phyloP scores from a whole-genome alignment of 2,113 vertebrate genomes.

The Malurus alboscapulatus region DNA sequence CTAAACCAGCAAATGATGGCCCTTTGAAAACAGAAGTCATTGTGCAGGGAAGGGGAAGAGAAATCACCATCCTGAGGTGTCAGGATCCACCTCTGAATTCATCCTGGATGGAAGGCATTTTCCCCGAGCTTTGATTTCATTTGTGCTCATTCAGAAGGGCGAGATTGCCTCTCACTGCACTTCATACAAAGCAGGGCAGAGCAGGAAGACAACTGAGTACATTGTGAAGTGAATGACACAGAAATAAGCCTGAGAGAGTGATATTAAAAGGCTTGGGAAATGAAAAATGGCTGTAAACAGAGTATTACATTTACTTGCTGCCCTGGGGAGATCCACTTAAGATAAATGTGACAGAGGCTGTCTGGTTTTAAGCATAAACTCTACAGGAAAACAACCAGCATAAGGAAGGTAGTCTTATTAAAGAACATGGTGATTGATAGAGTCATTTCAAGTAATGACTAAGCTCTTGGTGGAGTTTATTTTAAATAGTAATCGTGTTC shows the following conservation, averaged over 20 bases:
- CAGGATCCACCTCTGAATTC: constrained; percentile 12
- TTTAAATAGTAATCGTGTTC: constrained; percentile 45
- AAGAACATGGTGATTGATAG: constrained; percentile 62
- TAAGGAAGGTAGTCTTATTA: constrained; percentile 55
- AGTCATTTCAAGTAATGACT: constrained; percentile 57
- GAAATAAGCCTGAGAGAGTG: constrained; percentile 34
- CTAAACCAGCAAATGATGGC: background rate
- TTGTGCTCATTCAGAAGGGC: background rate
- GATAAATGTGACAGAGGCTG: constrained; percentile 58
- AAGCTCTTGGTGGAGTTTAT: constrained; percentile 31
- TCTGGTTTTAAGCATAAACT: constrained; percentile 66
- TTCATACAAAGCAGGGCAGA: constrained; percentile 11
- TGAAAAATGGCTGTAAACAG: constrained; percentile 59
- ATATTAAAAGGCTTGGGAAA: constrained; percentile 49
- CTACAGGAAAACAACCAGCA: constrained; percentile 29
- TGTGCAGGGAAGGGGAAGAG: background rate
- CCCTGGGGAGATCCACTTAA: constrained; percentile 59
- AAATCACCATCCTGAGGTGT: background rate
- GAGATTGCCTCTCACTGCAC: background rate
- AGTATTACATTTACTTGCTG: constrained; percentile 40
- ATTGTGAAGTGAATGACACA: constrained; percentile 33
- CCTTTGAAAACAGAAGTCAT: constrained; percentile 7
- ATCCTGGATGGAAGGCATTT: background rate
- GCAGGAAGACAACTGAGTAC: constrained; percentile 29
- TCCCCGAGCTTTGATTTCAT: constrained; percentile 27